Evolutionary conservation across 2,888 invertebrate species (phyloP).

Genomic region (Drosophila pegasa): DNA sequence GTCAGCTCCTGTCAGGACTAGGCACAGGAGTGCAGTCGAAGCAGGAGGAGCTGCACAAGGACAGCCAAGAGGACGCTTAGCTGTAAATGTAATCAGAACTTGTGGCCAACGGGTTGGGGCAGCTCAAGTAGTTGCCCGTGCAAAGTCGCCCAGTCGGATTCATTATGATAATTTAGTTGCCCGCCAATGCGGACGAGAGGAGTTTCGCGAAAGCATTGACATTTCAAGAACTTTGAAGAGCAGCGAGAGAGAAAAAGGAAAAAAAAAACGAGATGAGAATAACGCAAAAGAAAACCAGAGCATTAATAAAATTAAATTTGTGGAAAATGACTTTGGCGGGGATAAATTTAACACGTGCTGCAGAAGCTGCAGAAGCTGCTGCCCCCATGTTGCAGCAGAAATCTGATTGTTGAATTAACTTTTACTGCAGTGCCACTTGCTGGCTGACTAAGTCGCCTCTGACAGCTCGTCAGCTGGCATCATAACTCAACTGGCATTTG

Average conservation of each 20-base stretch:
- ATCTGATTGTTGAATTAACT: constrained; percentile 62
- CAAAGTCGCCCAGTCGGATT: constrained; percentile 71
- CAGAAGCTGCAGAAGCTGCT: constrained; percentile 1
- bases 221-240: constrained; percentile 76
- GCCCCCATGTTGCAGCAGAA: constrained; percentile 56
- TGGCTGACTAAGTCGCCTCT: constrained; percentile 41
- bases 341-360: constrained; percentile 51
- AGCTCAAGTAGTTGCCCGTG: constrained; percentile 74
- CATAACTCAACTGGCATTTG: constrained; percentile 79
- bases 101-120: constrained; percentile 23
- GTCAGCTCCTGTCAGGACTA: constrained; percentile 34
- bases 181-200: constrained; percentile 16
- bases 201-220: constrained; percentile 63
- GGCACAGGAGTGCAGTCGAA: neutral
- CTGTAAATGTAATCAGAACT: constrained; percentile 39
- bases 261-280: neutral
- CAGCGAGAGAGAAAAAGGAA: neutral
- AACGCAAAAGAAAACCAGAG: constrained; percentile 34
- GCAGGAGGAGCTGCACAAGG: constrained; percentile 11
- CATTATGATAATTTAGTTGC: constrained; percentile 80
- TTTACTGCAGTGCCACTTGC: constrained; percentile 57
- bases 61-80: constrained; percentile 35
- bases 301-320: constrained; percentile 76
- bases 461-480: constrained; percentile 79
- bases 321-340: constrained; percentile 65